Base-by-base conservation (phyloP, 2,113 vertebrate genomes). In the Geococcyx californianus region DNA sequence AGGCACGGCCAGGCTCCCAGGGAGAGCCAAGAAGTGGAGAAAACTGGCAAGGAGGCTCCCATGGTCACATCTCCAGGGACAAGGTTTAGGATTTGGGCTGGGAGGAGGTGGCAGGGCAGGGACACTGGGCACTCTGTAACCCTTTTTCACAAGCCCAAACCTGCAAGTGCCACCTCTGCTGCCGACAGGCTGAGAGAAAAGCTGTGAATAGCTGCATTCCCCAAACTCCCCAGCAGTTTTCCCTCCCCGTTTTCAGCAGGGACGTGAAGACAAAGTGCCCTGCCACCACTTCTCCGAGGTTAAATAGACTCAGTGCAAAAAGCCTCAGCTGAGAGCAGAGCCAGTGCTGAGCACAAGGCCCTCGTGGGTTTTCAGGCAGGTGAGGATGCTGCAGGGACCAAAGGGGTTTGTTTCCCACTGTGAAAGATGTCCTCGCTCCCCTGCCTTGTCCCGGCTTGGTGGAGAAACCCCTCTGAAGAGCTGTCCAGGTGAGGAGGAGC, bases 171-270 rank as follows among this genome's bases (percentile, higher is more conserved):
- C 80, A 42, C 28, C 58, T n/a, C 42, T 40, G 52, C 33, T 10
- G 0, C 69, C 3, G 42, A 14, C 29, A 67, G 25, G 6, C 18
- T 1, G 3, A 6, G 89, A 16, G 52, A 42, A 16, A 4, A 69
- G 49, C 40, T 21, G 45, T 87, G 51, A 28, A 36, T 3, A 60
- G 42, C 72, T 7, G 28, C 42, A 1, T 26, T 38, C 42, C 45
- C 42, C 24, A 3, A 0, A 0, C n/a, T 75, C 47, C 42, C 40
- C 0, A 1, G 36, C 47, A 40, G 24, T 26, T 63, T 40, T 19
- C 21, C 45, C 28, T 63, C 83, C 42, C 42, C 23, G 0, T 44
- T 56, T 69, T 24, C 52, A 31, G 5, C 56, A 25, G 25, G 21
- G 47, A 23, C 51, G 42, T 21, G 44, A 63, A 19, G 47, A 75